Percentiles rank a stretch among this genome's conserved stretches.
These are phyloP conservation scores for Auanema freiburgensis DNA, from an alignment of 2,888 invertebrate genomes.

Conservation along the genomic window DNA sequence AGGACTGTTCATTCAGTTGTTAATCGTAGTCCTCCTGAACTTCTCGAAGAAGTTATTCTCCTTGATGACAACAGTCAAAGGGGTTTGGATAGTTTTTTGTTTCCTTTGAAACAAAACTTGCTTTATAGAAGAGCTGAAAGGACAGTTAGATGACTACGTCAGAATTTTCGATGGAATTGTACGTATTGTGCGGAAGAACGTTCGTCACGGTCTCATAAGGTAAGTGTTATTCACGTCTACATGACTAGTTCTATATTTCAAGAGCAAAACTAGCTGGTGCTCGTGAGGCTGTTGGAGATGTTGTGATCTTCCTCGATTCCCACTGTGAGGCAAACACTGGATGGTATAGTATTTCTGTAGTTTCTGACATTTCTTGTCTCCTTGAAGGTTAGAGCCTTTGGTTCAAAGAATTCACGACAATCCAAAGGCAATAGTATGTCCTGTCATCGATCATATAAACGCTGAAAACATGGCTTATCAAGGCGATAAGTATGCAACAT, in stretches of 20 bases:
- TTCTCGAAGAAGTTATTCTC: slow-evolving; percentile 86
- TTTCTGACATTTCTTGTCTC: slow-evolving; percentile 80
- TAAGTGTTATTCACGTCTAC: background rate
- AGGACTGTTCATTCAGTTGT: slow-evolving; percentile 88
- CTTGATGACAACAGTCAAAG: slow-evolving; percentile 88
- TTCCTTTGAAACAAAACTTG: background rate
- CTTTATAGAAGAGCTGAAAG: slow-evolving; percentile 73
- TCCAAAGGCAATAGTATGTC: slow-evolving; percentile 80
- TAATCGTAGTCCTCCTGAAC: slow-evolving; percentile 74
- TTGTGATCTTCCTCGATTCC: slow-evolving; percentile 82
- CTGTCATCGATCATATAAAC: slow-evolving; percentile 92
- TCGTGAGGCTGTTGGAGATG: slow-evolving; percentile 78
- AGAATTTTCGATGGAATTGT: slow-evolving; percentile 70
- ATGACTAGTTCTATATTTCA: background rate
- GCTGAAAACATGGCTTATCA: slow-evolving; percentile 77
- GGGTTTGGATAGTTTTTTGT: slow-evolving; percentile 10
- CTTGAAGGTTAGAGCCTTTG: slow-evolving; percentile 79
- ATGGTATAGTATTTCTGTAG: slow-evolving; percentile 79
- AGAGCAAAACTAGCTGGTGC: slow-evolving; percentile 71
- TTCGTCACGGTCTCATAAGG: slow-evolving; percentile 86
- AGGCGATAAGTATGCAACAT: slow-evolving; percentile 33
- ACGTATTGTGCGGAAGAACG: slow-evolving; percentile 76
- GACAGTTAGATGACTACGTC: slow-evolving; percentile 80
- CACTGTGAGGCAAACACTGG: slow-evolving; percentile 82
- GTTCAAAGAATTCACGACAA: slow-evolving; percentile 82